Base-by-base conservation (phyloP, 2,888 invertebrate species). In the Napeogenes inachia region DNA sequence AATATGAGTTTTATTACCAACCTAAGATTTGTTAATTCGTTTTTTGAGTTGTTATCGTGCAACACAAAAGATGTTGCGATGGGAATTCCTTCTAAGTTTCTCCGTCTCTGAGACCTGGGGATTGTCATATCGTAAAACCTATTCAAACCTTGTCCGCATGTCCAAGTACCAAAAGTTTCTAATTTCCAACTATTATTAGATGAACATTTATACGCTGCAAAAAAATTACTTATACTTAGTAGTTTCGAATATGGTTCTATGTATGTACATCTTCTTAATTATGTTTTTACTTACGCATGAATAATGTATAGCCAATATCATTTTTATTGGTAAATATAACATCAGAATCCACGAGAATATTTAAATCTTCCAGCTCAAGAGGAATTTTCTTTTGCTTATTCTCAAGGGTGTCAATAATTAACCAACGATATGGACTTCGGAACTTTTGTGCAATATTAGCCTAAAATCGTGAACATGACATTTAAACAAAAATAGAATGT, bases 101-200 rank as follows among this genome's bases (percentile, higher is more conserved):
- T 84, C 21, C 86, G 74, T 70, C 83, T 74, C 8, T 79, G 71
- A 4, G 77, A 67, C 53, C 68, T 70, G 4, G 78, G 68, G 4
- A 67, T 59, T 1, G 58, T 63, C 61, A 70, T 69, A 3, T 72
- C 61, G 54, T 68, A 68, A 45, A 73, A 73, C 68, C 72, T 79
- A 13, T 65, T 71, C 2, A 84, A 68, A 2, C 84, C 80, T 5
- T 61, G 42, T 12, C 4, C 12, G 0, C 8, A n/a, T 2, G 76
- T 74, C 86, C 87, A 88, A 13, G 53, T 68, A 12, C 82, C 87
- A 58, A 76, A 83, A 38, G 72, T 54, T 71, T 87, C 86, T 30
- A 62, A 65, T 61, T 71, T 72, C 75, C 78, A 80, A 13, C 59
- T 62, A 10, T 68, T 71, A 4, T 72, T 66, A 0, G 64, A 5